A percentile compares a stretch with the other conserved stretches of the same genome.
Conservation (phyloP, 1,140 invertebrate species). For the Sarcophaga bullata region DNA sequence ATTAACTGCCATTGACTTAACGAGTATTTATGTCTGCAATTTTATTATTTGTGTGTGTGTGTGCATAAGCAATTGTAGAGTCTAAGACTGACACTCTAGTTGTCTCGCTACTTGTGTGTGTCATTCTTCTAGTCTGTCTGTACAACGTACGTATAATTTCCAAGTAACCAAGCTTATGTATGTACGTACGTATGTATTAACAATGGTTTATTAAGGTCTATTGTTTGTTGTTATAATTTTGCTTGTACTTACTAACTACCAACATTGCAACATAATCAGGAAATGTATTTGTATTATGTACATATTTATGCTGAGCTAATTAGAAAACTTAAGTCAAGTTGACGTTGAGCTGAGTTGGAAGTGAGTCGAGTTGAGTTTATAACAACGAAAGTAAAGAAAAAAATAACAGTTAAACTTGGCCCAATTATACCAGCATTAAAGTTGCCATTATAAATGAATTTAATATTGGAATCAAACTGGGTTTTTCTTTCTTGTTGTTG, state of each 20-base stretch:
- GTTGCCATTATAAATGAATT: not conserved
- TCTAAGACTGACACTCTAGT: not conserved
- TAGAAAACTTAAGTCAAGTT: constrained; percentile 7
- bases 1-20: not conserved
- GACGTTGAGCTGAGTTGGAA: no score
- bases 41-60: not conserved
- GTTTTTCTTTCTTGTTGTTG: no score
- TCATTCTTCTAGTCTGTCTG: not conserved
- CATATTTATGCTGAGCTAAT: constrained; percentile 9
- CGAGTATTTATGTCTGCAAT: not conserved
- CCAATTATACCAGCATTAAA: constrained; percentile 6
- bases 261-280: not conserved
- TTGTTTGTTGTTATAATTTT: no score
- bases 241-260: no score
- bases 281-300: not conserved
- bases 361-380: no score
- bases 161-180: no score
- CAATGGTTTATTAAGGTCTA: no score
- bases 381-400: not conserved
- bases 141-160: not conserved
- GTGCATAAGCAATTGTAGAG: not conserved
- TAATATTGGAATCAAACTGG: not conserved
- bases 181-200: no score
- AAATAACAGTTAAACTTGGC: not conserved
- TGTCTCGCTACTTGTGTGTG: not conserved